Evolutionary conservation across 1,140 invertebrate species (phyloP).

Genomic region (Olivierus martensii): DNA sequence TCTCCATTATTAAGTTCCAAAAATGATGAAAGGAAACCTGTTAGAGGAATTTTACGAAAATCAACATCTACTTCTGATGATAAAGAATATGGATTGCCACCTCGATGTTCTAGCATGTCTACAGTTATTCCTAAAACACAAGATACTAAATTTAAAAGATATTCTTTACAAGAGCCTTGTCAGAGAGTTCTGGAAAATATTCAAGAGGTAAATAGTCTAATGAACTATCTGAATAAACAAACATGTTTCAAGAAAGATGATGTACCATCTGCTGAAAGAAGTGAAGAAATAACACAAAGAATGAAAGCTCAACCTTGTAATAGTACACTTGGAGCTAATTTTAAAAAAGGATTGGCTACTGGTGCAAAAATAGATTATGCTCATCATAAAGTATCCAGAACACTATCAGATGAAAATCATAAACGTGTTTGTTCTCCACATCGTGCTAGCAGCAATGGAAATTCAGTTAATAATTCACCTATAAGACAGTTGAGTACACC

Average conservation of each 20-base stretch:
- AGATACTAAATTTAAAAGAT: not conserved
- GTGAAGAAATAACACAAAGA: not conserved
- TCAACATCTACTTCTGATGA: constrained; percentile 22
- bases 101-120: not conserved
- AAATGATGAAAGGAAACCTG: constrained; percentile 43
- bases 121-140: not conserved
- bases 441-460: not conserved
- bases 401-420: not conserved
- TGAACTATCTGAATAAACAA: not conserved
- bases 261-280: not conserved
- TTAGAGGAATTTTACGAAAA: constrained; percentile 50
- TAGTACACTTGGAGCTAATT: not conserved
- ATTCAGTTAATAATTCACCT: too few species aligned
- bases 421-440: not conserved
- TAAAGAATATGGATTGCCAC: not conserved
- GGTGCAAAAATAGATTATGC: not conserved
- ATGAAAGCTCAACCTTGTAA: not conserved
- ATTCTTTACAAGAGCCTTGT: not conserved
- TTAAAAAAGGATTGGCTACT: not conserved
- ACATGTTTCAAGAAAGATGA: not conserved
- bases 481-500: too few species aligned
- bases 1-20: not conserved
- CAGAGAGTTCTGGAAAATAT: not conserved
- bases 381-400: not conserved
- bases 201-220: not conserved